phyloP scores from a whole-genome alignment of 1,140 invertebrate genomes.

The Apis dorsata region DNA sequence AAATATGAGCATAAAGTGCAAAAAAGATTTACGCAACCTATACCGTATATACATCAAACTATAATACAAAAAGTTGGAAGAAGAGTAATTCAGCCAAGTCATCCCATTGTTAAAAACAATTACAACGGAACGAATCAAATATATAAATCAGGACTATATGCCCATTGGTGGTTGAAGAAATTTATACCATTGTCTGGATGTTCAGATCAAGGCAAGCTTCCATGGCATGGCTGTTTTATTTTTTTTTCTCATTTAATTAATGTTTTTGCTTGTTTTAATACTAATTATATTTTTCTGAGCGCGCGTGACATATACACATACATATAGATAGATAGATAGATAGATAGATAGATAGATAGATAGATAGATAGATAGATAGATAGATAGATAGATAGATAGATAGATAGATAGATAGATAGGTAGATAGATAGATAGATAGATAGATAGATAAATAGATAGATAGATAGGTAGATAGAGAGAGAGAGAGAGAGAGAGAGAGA shows the following conservation, averaged over 20 bases:
- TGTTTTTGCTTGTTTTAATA: conserved; percentile 65
- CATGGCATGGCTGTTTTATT: conserved; percentile 79
- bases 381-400: no score
- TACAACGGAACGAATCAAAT: conserved; percentile 72
- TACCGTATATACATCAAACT: conserved; percentile 60
- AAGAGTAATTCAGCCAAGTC: conserved; percentile 43
- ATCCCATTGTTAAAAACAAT: conserved; percentile 40
- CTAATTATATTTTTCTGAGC: conserved; percentile 66
- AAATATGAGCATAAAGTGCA: conserved; percentile 34
- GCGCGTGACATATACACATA: neutral
- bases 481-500: neutral
- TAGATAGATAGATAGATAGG: no score
- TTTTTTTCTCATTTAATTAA: conserved; percentile 61
- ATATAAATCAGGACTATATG: conserved; percentile 91
- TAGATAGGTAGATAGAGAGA: no score
- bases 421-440: no score
- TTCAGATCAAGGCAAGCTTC: conserved; percentile 79
- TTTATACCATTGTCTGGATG: conserved; percentile 84
- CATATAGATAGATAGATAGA: no score
- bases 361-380: no score
- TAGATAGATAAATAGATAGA: no score
- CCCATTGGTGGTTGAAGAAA: conserved; percentile 95
- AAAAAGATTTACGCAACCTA: conserved; percentile 66
- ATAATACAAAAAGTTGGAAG: conserved; percentile 56
- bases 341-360: no score